Evolutionary conservation across 2,113 vertebrate species (phyloP), one percentile per base, ranked within the genome.

Genomic region (Dipodomys spectabilis): DNA sequence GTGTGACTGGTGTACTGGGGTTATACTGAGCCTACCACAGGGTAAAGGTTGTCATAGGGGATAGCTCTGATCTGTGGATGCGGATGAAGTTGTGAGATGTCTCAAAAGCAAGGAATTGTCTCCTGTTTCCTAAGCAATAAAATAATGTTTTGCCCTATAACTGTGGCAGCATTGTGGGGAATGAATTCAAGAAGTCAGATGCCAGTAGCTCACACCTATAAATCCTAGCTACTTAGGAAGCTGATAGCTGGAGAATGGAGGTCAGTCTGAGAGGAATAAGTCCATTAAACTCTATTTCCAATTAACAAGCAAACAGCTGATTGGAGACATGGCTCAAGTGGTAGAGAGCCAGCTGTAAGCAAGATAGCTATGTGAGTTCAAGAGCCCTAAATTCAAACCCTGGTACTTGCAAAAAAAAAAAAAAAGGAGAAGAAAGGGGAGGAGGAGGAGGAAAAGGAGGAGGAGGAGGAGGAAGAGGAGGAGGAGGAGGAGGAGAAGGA

Each of bases 71-170:
- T 62, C 32, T n/a, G 68, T 35, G 74, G 9, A 62, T 45, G 67
- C 30, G 74, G 9, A 62, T 45, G 72, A 88, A 86, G 65, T 45
- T 89, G 39, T 82, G 84, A 67, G 69, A 62, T 79, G 28, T 49
- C 49, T 74, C 20, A 11, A n/a, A 49, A 27, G n/a, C 64, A 65
- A 90, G 11, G 8, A 89, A 67, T 83, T 87, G 12, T 4, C 19
- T 87, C 64, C 92, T 90, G 72, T 65, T 79, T 83, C 53, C n/a
- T 45, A 69, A 67, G 28, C 68, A 65, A 39, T 71, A 69, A 78
- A 92, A 84, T 44, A 71, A 86, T n/a, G 23, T 67, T 80, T 64
- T 81, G 16, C 62, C 32, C 27, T 71, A 68, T 28, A 89, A 93
- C 39, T 25, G 28, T 32, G 49, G n/a, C 35, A 92, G 28, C 85